phyloP scores from a whole-genome alignment of 2,888 invertebrate genomes.

The Mythimna loreyi region DNA sequence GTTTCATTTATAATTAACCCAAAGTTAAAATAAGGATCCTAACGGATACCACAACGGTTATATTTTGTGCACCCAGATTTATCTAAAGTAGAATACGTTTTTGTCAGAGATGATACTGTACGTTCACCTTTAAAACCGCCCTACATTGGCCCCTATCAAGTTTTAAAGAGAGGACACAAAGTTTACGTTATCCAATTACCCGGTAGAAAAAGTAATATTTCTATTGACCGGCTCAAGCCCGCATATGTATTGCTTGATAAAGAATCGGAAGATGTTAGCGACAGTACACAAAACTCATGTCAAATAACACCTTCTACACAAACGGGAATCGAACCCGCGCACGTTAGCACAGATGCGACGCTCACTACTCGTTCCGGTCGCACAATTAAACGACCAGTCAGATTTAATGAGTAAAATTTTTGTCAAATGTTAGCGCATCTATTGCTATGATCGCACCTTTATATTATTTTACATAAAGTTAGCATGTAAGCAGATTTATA shows the following conservation, averaged over 20 bases:
- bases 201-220: background rate
- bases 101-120: background rate
- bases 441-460: too few species aligned
- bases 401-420: too few species aligned
- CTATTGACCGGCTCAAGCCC: background rate
- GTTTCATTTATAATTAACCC: too few species aligned
- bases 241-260: background rate
- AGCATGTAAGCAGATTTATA: too few species aligned
- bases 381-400: background rate
- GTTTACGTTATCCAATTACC: background rate
- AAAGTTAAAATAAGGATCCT: too few species aligned
- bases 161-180: background rate
- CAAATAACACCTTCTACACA: background rate
- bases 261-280: background rate
- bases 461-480: too few species aligned
- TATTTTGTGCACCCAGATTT: background rate
- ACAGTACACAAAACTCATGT: background rate
- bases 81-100: background rate
- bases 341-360: background rate
- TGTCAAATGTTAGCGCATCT: too few species aligned
- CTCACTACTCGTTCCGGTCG: background rate
- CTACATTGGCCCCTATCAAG: background rate
- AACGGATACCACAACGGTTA: too few species aligned
- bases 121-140: background rate
- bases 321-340: conserved; percentile 1